phyloP scores from a whole-genome alignment of 2,113 vertebrate genomes.

The Grus americana region DNA sequence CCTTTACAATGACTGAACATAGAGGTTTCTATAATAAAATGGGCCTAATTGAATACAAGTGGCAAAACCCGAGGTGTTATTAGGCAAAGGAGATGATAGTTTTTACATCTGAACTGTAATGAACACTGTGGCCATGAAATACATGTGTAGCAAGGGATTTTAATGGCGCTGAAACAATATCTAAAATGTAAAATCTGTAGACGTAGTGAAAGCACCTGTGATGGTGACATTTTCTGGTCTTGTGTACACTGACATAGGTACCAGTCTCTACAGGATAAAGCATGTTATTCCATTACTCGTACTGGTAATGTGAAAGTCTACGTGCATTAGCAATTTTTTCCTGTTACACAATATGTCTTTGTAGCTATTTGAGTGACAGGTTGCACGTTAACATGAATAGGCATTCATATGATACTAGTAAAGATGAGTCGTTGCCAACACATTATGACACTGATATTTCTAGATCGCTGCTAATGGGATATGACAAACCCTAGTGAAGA shows the following conservation, averaged over 20 bases:
- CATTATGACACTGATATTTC: neutral
- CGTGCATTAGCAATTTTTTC: neutral
- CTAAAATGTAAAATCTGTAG: neutral
- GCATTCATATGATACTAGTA: neutral
- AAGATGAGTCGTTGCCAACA: neutral
- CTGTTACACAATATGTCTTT: neutral
- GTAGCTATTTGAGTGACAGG: neutral
- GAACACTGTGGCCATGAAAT: neutral
- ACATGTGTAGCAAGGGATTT: neutral
- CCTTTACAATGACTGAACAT: constrained; percentile 25
- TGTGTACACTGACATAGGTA: neutral
- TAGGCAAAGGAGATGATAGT: neutral
- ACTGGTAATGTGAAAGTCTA: neutral
- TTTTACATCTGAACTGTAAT: neutral
- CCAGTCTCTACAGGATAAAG: neutral
- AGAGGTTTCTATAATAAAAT: constrained; percentile 39
- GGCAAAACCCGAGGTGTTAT: neutral
- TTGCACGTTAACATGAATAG: neutral
- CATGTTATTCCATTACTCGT: neutral
- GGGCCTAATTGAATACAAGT: constrained; percentile 8
- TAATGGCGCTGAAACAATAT: neutral
- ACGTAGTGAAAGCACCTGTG: neutral
- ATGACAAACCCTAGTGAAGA: neutral
- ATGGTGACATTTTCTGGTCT: neutral
- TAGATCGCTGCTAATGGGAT: neutral